Evolutionary conservation across 2,797 vertebrate genomes (phyloP).

Genomic region (Anabacerthia variegaticeps): DNA sequence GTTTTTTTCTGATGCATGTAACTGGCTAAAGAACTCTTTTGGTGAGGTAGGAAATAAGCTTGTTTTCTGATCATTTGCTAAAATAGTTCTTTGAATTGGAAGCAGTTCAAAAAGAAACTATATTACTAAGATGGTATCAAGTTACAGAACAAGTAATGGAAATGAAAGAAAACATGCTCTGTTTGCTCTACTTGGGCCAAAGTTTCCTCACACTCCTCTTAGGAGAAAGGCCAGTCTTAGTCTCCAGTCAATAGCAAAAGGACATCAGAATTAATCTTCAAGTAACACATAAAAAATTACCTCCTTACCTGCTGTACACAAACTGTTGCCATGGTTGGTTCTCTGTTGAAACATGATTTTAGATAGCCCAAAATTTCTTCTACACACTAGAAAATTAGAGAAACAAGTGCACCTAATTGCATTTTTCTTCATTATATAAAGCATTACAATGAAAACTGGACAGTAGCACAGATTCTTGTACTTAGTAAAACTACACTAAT

Average conservation of each 20-base stretch:
- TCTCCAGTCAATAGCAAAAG: background rate
- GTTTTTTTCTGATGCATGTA: background rate
- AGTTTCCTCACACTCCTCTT: background rate
- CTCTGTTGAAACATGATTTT: constrained; percentile 94
- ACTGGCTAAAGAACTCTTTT: background rate
- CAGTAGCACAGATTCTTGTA: background rate
- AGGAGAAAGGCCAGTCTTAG: background rate
- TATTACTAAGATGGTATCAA: background rate
- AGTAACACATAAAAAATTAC: background rate
- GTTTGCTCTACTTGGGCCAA: background rate
- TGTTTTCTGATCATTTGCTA: background rate
- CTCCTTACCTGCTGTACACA: constrained; percentile 94
- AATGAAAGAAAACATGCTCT: background rate
- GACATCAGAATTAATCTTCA: background rate
- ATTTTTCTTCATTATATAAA: background rate
- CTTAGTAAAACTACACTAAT: background rate
- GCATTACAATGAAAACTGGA: background rate
- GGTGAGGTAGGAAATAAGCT: background rate
- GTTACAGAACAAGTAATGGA: background rate
- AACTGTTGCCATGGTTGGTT: constrained; percentile 94
- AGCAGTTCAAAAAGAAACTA: background rate
- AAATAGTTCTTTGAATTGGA: background rate
- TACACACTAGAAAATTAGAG: constrained; percentile 82
- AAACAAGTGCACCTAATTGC: background rate
- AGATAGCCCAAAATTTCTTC: constrained; percentile 96